Evolutionary conservation across 2,797 vertebrate genomes (phyloP), one percentile per base, ranked within the genome.

Genomic region (Platyrinchus mystaceus): DNA sequence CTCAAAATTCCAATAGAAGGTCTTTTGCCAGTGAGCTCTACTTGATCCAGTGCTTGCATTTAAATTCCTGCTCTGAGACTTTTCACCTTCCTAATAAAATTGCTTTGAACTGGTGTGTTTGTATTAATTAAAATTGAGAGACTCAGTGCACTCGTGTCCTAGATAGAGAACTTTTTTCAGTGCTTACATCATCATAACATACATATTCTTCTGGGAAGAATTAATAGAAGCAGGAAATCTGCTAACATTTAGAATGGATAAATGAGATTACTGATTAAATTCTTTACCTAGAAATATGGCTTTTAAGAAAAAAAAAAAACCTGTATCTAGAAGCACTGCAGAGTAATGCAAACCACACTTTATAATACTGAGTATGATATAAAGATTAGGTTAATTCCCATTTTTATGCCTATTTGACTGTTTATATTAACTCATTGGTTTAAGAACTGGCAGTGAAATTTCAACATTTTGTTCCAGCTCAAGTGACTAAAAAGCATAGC

Each of bases 221-320:
- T 88, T 80, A 81, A 71, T 53, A 52, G 70, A 86, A 93, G 5
- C 36, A 92, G 62, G 74, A 95, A 93, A 92, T 83, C 70, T 96
- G 62, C 34, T 84, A 91, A 94, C 34, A 67, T 87, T 92, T 91
- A 92, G 36, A 94, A 90, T 59, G 28, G 28, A 85, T 91, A 92
- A 85, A 84, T 89, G 58, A 94, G 64, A 84, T 91, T 96, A 84
- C 63, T 89, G 66, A 69, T 67, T 49, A 60, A 92, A 89, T 86
- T 83, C 21, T 6, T 84, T 93, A 73, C 55, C 7, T 74, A 71
- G n/a, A 87, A 90, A 87, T 66, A 15, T 14, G 91, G 5, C 13
- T 77, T 94, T 83, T 56, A 77, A 47, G 32, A 79, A 94, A 93
- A 93, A 91, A 59, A 80, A n/a, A n/a, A n/a, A n/a, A n/a, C n/a